Evolutionary conservation across 2,888 invertebrate genomes (phyloP).

Genomic region (Bruchidius siliquastri): DNA sequence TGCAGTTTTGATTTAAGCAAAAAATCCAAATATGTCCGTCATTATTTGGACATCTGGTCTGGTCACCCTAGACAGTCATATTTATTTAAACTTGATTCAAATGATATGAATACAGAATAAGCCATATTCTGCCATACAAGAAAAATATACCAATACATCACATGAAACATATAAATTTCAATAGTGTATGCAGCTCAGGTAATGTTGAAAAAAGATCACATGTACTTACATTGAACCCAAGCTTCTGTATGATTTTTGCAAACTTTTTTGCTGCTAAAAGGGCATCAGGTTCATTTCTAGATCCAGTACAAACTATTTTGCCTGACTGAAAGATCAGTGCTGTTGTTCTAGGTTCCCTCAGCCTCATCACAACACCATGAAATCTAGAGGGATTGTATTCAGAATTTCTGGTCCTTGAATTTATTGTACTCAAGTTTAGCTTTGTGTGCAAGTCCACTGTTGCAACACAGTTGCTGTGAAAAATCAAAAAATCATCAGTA

Average conservation of each 20-base stretch:
- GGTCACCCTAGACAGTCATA: no score
- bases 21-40: no score
- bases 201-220: neutral
- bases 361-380: slow-evolving; percentile 78
- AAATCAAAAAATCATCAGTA: no score
- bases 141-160: no score
- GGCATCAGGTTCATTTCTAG: slow-evolving; percentile 72
- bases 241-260: slow-evolving; percentile 75
- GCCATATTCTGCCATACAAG: no score
- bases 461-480: slow-evolving; percentile 64
- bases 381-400: slow-evolving; percentile 81
- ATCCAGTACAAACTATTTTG: slow-evolving; percentile 78
- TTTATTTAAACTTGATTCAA: no score
- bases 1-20: no score
- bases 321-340: slow-evolving; percentile 75
- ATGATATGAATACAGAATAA: no score
- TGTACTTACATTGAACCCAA: slow-evolving; percentile 59
- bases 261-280: slow-evolving; percentile 72
- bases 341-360: slow-evolving; percentile 71
- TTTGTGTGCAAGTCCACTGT: slow-evolving; percentile 72
- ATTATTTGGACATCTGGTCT: no score
- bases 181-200: no score
- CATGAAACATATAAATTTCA: no score
- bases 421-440: slow-evolving; percentile 68
- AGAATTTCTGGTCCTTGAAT: slow-evolving; percentile 73